Evolutionary conservation across 1,140 invertebrate species (phyloP).

Genomic region (Scaptomyza hsui): DNA sequence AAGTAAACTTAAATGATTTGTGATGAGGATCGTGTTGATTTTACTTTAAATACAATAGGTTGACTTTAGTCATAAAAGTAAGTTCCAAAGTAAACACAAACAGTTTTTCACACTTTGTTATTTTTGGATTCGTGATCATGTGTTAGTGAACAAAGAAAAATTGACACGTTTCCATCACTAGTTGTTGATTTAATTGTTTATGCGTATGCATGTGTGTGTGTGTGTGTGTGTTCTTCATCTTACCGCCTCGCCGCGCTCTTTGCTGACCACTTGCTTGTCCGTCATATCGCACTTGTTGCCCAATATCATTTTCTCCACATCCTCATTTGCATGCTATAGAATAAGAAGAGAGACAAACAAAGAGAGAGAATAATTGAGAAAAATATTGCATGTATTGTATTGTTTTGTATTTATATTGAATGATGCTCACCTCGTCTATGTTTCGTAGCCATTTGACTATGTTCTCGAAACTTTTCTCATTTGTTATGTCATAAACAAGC

Average conservation of each 20-base stretch:
- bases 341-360: conserved; percentile 22
- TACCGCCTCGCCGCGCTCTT: conserved; percentile 94
- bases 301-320: conserved; percentile 99
- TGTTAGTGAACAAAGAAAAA: neutral
- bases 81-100: too few species aligned
- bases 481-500: conserved; percentile 99
- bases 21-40: neutral
- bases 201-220: neutral
- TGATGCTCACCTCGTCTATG: conserved; percentile 92
- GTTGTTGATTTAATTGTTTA: neutral
- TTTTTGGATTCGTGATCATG: too few species aligned
- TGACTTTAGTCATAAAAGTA: too few species aligned
- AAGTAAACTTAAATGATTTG: neutral
- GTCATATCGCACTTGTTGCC: conserved; percentile 99
- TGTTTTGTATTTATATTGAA: neutral
- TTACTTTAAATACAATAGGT: too few species aligned
- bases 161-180: neutral
- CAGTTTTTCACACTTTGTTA: too few species aligned
- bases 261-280: conserved; percentile 96
- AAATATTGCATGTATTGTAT: neutral
- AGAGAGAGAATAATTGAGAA: conserved; percentile 4
- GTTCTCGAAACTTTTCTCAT: conserved; percentile 99
- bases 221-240: conserved; percentile 64
- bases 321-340: conserved; percentile 98
- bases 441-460: conserved; percentile 99